Conservation (phyloP, 2,888 invertebrate species). For the Drosophila birchii region DNA sequence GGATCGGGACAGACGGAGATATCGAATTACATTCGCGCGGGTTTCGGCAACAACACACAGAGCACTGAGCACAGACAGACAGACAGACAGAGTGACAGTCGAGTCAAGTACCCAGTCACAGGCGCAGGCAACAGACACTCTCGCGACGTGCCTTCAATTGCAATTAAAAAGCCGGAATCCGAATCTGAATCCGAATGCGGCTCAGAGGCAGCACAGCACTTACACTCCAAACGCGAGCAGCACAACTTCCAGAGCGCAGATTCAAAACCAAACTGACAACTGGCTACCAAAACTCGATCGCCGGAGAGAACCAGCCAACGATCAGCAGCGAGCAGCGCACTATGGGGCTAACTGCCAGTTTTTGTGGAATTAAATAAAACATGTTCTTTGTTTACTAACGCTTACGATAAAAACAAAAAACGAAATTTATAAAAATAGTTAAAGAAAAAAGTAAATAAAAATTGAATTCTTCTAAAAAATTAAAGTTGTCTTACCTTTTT, state of each 20-base stretch:
- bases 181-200: constrained; percentile 25
- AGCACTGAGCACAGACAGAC: constrained; percentile 1
- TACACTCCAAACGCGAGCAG: constrained; percentile 50
- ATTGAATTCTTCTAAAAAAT: too few relatives aligned
- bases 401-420: not conserved
- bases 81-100: constrained; percentile 4
- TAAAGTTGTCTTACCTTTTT: too few relatives aligned
- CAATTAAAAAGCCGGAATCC: constrained; percentile 76
- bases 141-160: constrained; percentile 72
- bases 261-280: constrained; percentile 72
- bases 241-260: constrained; percentile 66
- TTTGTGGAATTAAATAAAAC: not conserved
- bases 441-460: too few relatives aligned
- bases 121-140: constrained; percentile 22
- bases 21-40: constrained; percentile 32
- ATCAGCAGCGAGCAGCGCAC: constrained; percentile 32
- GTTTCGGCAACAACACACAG: constrained; percentile 25
- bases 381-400: not conserved
- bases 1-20: constrained; percentile 10
- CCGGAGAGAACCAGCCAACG: constrained; percentile 66
- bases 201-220: constrained; percentile 43
- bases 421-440: too few relatives aligned
- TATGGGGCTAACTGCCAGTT: not conserved
- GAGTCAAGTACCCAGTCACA: constrained; percentile 23
- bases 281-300: constrained; percentile 73